phyloP scores from a whole-genome alignment of 2,113 vertebrate species.

The Archocentrus centrarchus region DNA sequence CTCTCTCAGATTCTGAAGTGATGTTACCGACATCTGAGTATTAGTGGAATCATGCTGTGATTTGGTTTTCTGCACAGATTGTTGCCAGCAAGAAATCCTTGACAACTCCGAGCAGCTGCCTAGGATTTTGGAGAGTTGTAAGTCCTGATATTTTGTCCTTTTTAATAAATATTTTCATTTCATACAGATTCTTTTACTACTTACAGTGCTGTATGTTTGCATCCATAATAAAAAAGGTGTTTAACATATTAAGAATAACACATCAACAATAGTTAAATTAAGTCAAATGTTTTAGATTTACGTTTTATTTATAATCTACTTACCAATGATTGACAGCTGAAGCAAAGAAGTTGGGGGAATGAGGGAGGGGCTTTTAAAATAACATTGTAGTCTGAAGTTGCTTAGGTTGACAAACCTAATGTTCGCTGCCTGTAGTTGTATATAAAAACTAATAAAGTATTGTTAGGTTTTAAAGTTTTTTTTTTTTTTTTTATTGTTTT shows the following conservation, averaged over 20 bases:
- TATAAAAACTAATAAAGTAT: too few species aligned
- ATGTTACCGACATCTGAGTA: neutral
- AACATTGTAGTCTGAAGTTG: too few species aligned
- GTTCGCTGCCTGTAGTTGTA: too few species aligned
- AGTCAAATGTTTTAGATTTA: too few species aligned
- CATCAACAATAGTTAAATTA: too few species aligned
- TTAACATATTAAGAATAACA: neutral
- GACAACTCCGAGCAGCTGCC: slow-evolving; percentile 64
- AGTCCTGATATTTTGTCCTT: slow-evolving; percentile 34
- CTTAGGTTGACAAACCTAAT: too few species aligned
- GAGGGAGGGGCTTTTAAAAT: too few species aligned
- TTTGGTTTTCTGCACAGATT: slow-evolving; percentile 62
- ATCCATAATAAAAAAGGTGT: neutral
- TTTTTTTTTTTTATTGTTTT: too few species aligned
- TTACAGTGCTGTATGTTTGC: neutral
- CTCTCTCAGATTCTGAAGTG: neutral
- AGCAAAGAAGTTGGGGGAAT: too few species aligned
- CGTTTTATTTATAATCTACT: too few species aligned
- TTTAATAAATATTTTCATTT: neutral
- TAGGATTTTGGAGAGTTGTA: slow-evolving; percentile 72
- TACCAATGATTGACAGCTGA: too few species aligned
- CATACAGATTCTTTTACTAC: neutral
- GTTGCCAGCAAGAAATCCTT: slow-evolving; percentile 62
- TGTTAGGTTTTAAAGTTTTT: too few species aligned
- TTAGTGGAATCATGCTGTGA: neutral